Base-by-base conservation (phyloP, 2,797 vertebrate species). In the Chelidonichthys spinosus region DNA sequence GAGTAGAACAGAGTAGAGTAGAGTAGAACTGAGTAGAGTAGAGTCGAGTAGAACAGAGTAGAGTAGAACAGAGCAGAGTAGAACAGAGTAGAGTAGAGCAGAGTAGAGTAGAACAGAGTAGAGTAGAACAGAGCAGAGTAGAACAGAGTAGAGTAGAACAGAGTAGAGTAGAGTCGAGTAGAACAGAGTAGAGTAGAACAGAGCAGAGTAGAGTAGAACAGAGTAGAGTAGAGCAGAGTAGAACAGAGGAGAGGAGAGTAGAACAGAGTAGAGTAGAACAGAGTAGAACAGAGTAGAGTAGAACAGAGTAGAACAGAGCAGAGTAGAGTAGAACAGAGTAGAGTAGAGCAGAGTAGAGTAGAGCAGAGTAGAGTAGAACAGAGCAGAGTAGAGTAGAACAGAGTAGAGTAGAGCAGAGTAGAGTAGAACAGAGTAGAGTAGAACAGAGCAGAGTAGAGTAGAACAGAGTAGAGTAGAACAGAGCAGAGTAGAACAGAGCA, bases 191-290 rank as follows among this genome's bases (percentile, higher is more conserved):
- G 25, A 25, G 25, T 25, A 1, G 25, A 25, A 25, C 1, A 25
- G n/a, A 6, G 36, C n/a, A 39, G 0, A 49, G 2, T 13, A 18
- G 1, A 4, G 2, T 25, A 25, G 25, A 25, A 25, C 1, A 25
- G 25, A 25, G 25, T 7, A 2, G 4, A 52, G 8, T 52, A 9
- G 96, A 25, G 25, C 2, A 25, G 3, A 50, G 33, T 2, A 11
- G 13, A 15, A 25, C 17, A 17, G 4, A 15, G 33, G 2, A 15
- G 2, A 60, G 56, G 1, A 35, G 2, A 37, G 13, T 8, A 49
- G 9, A 37, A 13, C 6, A 6, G 2, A 60, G 56, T 2, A 35
- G 2, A 37, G 13, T 8, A 49, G 9, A 37, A 13, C 6, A 6
- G 3, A 15, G 17, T 2, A 25, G 1, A 39, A 6, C 5, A 17